These are phyloP conservation scores for Fratercula arctica DNA, from an alignment of 2,797 vertebrate species.

Conservation along the genomic window DNA sequence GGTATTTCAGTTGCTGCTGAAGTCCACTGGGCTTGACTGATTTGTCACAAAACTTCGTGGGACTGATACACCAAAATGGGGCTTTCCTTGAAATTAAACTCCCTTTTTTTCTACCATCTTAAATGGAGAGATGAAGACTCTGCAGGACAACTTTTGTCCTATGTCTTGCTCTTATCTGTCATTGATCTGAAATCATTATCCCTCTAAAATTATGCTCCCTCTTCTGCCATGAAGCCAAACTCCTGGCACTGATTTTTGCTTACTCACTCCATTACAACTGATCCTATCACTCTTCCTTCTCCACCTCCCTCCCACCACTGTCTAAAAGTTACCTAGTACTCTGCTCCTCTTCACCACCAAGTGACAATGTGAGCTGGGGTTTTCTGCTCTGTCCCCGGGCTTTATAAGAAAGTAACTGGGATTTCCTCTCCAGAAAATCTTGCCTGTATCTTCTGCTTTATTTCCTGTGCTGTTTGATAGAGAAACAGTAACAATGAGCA, in stretches of 20 bases:
- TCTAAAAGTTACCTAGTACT: not conserved
- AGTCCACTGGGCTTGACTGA: not conserved
- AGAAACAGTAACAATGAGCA: not conserved
- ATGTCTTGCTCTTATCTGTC: not conserved
- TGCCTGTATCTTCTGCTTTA: not conserved
- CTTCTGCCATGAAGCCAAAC: not conserved
- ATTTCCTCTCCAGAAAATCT: not conserved
- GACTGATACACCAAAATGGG: not conserved
- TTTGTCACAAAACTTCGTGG: not conserved
- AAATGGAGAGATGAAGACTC: not conserved
- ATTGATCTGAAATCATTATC: not conserved
- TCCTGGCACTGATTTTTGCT: not conserved
- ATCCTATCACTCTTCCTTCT: not conserved
- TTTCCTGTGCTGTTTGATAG: not conserved
- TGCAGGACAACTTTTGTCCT: not conserved
- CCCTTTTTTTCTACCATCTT: not conserved
- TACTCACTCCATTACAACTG: not conserved
- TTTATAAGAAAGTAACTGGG: not conserved
- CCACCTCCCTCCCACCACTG: not conserved
- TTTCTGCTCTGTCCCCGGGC: not conserved
- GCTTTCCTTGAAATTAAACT: not conserved
- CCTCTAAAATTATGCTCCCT: not conserved
- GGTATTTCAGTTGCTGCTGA: not conserved
- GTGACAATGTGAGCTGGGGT: not conserved
- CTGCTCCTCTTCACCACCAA: not conserved